Percentiles rank a stretch among this genome's conserved stretches.
These are phyloP conservation scores for Calameuta pallipes DNA, from an alignment of 2,888 invertebrate genomes.

Conservation along the genomic window DNA sequence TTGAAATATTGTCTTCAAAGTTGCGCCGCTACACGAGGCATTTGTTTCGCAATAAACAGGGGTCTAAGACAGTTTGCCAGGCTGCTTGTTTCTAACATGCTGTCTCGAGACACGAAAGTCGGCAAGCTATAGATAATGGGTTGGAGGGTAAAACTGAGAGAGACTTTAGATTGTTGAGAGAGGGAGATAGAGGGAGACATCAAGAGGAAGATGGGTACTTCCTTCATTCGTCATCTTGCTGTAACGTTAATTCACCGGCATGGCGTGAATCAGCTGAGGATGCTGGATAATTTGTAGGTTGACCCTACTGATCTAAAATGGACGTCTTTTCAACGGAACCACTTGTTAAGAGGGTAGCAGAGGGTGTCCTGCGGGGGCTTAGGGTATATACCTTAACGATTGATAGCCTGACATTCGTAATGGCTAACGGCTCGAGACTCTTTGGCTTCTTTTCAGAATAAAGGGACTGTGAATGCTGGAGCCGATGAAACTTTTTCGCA, in stretches of 20 bases:
- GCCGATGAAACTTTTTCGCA: slow-evolving; percentile 13
- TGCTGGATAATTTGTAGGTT: not conserved
- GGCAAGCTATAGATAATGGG: not conserved
- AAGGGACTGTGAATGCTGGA: not conserved
- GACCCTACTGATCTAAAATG: not conserved
- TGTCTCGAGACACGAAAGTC: slow-evolving; percentile 8
- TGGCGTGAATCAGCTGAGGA: not conserved
- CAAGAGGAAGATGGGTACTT: slow-evolving; percentile 17
- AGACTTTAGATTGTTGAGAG: slow-evolving; percentile 14
- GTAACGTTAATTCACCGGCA: slow-evolving; percentile 21
- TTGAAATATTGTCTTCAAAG: slow-evolving; percentile 18
- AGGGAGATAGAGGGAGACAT: slow-evolving; percentile 26
- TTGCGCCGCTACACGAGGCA: slow-evolving; percentile 9
- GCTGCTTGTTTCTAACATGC: slow-evolving; percentile 17
- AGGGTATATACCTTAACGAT: not conserved
- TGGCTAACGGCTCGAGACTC: not conserved
- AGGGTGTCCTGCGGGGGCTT: not conserved
- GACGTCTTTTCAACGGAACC: not conserved
- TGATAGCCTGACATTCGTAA: not conserved
- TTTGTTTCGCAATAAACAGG: slow-evolving; percentile 22
- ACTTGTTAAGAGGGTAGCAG: not conserved
- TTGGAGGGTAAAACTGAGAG: not conserved
- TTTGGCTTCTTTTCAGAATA: not conserved
- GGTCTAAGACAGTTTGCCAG: slow-evolving; percentile 22
- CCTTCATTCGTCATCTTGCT: slow-evolving; percentile 21